These are phyloP conservation scores for Aphelinus certus DNA, from an alignment of 1,140 invertebrate genomes.

Conservation along the genomic window DNA sequence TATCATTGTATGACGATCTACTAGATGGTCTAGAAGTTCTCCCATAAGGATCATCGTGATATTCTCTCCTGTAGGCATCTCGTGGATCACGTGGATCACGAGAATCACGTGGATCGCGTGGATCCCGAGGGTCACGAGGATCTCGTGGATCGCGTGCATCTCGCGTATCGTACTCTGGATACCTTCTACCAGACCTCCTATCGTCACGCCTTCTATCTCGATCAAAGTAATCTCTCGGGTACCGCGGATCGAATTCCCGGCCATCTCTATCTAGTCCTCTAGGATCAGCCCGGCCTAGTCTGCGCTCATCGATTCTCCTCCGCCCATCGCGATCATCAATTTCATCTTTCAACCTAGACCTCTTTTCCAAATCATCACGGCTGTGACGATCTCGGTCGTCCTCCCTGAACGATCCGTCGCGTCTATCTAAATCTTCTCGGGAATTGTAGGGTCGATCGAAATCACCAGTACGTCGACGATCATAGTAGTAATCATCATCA, in stretches of 20 bases:
- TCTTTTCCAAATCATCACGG: constrained; percentile 55
- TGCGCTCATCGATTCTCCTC: constrained; percentile 54
- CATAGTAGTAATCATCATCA: constrained; percentile 66
- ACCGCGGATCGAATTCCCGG: constrained; percentile 57
- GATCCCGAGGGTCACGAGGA: constrained; percentile 34
- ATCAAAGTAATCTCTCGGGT: constrained; percentile 54
- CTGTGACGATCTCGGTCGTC: constrained; percentile 55
- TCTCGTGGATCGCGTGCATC: constrained; percentile 49
- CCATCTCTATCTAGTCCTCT: constrained; percentile 51
- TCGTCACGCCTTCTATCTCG: constrained; percentile 58
- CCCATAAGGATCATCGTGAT: constrained; percentile 64
- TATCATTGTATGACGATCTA: constrained; percentile 67
- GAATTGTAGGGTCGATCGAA: constrained; percentile 58
- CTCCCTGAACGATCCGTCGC: constrained; percentile 56
- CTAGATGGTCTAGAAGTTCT: constrained; percentile 66
- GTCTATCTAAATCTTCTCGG: constrained; percentile 59
- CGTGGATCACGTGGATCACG: constrained; percentile 53
- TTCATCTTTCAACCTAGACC: constrained; percentile 61
- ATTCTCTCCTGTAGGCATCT: constrained; percentile 56
- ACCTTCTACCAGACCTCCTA: constrained; percentile 52
- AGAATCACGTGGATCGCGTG: constrained; percentile 40
- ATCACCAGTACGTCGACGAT: constrained; percentile 61
- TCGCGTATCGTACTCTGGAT: constrained; percentile 59
- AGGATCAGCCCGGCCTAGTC: constrained; percentile 53
- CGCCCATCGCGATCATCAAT: constrained; percentile 59